These are phyloP conservation scores for Girardia tigrina DNA, from an alignment of 2,888 invertebrate genomes.

Conservation along the genomic window DNA sequence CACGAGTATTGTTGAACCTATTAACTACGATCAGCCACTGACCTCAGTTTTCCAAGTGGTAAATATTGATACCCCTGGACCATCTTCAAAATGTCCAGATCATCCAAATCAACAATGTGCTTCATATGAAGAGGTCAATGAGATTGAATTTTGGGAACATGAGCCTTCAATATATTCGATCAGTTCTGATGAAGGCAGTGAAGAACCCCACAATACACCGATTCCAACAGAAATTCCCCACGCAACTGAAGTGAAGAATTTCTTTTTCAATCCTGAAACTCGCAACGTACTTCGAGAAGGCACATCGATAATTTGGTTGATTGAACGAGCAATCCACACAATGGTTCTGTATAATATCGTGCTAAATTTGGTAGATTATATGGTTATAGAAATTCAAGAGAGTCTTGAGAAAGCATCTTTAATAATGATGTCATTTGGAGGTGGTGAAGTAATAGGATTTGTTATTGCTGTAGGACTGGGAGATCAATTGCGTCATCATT, in stretches of 20 bases:
- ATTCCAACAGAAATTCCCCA: neutral
- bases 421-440: constrained; percentile 14
- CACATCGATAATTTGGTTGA: neutral
- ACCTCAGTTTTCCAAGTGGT: neutral
- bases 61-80: neutral
- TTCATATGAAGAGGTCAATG: constrained; percentile 19
- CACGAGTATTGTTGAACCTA: constrained; percentile 8
- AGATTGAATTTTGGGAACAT: constrained; percentile 3
- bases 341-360: constrained; percentile 13
- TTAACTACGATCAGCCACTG: neutral
- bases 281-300: neutral
- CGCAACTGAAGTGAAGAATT: neutral
- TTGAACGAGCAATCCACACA: neutral
- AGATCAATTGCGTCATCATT: constrained; percentile 6
- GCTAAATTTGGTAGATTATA: constrained; percentile 24
- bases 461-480: constrained; percentile 20
- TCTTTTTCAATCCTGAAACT: neutral
- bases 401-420: constrained; percentile 9
- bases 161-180: neutral
- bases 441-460: constrained; percentile 25
- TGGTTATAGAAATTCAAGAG: constrained; percentile 12
- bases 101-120: neutral
- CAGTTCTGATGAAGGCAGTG: neutral
- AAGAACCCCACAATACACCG: neutral
- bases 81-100: constrained; percentile 14